Evolutionary conservation across 2,797 vertebrate species (phyloP).

Genomic region (Mormyrus hasselquistii): DNA sequence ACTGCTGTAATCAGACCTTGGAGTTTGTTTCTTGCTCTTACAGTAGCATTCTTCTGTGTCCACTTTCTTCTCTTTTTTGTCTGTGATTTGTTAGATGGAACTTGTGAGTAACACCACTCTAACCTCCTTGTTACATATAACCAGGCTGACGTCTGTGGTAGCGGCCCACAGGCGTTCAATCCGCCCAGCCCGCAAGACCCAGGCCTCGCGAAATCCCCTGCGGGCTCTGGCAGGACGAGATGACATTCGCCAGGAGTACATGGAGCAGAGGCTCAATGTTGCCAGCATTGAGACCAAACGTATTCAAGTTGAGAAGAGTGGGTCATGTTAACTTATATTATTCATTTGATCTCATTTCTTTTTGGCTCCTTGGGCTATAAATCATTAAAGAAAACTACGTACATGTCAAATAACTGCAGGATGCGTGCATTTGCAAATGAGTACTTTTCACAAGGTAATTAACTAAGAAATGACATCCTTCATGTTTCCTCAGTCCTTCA

Average conservation of each 20-base stretch:
- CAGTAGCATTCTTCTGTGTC: not conserved
- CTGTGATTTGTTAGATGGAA: not conserved
- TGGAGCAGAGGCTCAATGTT: conserved; percentile 69
- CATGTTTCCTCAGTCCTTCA: not conserved
- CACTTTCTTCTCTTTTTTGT: not conserved
- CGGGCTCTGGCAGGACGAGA: conserved; percentile 64
- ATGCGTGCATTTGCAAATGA: not conserved
- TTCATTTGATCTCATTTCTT: not conserved
- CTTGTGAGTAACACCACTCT: not conserved
- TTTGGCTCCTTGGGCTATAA: not conserved
- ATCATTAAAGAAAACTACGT: not conserved
- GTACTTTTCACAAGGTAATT: not conserved
- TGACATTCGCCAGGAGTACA: conserved; percentile 69
- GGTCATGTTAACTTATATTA: conserved; percentile 28
- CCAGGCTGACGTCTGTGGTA: conserved; percentile 61
- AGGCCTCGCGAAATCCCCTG: conserved; percentile 69
- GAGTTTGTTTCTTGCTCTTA: not conserved
- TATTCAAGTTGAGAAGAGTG: conserved; percentile 71
- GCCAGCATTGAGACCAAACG: conserved; percentile 66
- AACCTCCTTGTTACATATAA: not conserved
- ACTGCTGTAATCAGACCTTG: not conserved
- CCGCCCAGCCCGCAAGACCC: conserved; percentile 60
- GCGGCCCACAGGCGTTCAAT: conserved; percentile 67
- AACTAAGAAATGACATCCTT: not conserved
- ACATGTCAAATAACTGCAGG: not conserved